These are phyloP conservation scores for Corythucha ciliata DNA, from an alignment of 2,888 invertebrate genomes.

Conservation along the genomic window DNA sequence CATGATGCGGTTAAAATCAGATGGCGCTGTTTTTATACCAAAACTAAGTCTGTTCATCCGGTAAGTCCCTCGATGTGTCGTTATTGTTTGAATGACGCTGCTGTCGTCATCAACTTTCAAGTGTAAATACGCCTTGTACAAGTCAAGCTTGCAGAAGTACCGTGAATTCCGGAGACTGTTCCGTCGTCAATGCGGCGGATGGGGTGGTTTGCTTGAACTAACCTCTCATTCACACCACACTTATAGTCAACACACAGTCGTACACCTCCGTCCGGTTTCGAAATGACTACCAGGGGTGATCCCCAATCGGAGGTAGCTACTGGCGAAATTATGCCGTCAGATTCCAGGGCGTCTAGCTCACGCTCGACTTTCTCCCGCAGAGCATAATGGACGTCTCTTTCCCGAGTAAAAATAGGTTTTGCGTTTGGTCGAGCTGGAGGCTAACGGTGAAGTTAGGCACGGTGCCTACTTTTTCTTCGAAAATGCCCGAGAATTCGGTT, in stretches of 20 bases:
- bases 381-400: slow-evolving; percentile 10
- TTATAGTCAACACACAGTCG: slow-evolving; percentile 23
- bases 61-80: slow-evolving; percentile 5
- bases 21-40: slow-evolving; percentile 2
- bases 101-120: slow-evolving; percentile 1
- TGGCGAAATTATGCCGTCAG: slow-evolving; percentile 18
- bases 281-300: slow-evolving; percentile 16
- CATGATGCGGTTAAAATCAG: background rate
- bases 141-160: slow-evolving; percentile 21
- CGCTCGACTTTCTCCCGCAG: slow-evolving; percentile 17
- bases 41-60: slow-evolving; percentile 8
- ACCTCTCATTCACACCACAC: slow-evolving; percentile 2
- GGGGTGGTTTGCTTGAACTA: slow-evolving; percentile 27
- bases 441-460: slow-evolving; percentile 6
- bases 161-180: slow-evolving; percentile 19
- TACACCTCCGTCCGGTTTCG: slow-evolving; percentile 16
- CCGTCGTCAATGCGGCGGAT: slow-evolving; percentile 26
- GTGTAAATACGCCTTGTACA: background rate
- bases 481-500: background rate
- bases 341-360: slow-evolving; percentile 21
- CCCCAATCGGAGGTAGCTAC: slow-evolving; percentile 22
- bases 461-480: background rate
- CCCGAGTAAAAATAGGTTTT: too few relatives aligned
- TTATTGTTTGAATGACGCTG: slow-evolving; percentile 8
- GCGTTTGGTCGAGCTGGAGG: too few relatives aligned